phyloP scores from a whole-genome alignment of 2,888 invertebrate species.

The Drosophila peninsularis region DNA sequence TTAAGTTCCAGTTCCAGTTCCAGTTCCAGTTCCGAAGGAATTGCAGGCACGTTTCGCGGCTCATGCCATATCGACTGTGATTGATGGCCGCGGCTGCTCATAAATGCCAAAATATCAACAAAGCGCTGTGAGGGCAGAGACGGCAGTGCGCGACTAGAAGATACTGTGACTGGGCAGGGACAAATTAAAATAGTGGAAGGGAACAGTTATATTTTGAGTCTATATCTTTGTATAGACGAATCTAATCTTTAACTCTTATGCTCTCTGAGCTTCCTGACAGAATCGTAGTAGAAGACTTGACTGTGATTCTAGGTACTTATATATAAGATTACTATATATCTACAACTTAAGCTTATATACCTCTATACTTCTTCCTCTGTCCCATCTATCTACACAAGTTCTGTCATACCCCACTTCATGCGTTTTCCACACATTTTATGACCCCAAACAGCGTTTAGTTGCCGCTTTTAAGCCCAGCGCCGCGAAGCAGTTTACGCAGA shows the following conservation, averaged over 20 bases:
- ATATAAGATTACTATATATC: no score
- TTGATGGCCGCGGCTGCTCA: constrained; percentile 55
- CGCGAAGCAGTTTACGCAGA: constrained; percentile 6
- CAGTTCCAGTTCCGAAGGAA: constrained; percentile 15
- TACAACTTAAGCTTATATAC: no score
- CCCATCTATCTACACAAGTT: neutral
- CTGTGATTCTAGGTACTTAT: no score
- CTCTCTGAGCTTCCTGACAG: no score
- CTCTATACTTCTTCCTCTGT: no score
- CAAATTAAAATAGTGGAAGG: no score
- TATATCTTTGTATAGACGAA: no score
- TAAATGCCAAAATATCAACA: constrained; percentile 68
- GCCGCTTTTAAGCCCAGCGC: constrained; percentile 1
- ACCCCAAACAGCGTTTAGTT: neutral
- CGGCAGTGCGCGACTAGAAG: neutral
- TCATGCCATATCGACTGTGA: constrained; percentile 56
- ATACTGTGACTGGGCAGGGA: neutral
- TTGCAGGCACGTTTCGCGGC: constrained; percentile 65
- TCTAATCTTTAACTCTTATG: no score
- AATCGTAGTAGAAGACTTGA: no score
- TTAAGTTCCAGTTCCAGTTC: constrained; percentile 5
- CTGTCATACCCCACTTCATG: neutral
- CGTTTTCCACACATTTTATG: neutral
- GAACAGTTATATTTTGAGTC: no score
- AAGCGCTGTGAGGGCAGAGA: neutral